Base-by-base conservation (phyloP, 2,888 invertebrate genomes). In the Pinctada fucata region DNA sequence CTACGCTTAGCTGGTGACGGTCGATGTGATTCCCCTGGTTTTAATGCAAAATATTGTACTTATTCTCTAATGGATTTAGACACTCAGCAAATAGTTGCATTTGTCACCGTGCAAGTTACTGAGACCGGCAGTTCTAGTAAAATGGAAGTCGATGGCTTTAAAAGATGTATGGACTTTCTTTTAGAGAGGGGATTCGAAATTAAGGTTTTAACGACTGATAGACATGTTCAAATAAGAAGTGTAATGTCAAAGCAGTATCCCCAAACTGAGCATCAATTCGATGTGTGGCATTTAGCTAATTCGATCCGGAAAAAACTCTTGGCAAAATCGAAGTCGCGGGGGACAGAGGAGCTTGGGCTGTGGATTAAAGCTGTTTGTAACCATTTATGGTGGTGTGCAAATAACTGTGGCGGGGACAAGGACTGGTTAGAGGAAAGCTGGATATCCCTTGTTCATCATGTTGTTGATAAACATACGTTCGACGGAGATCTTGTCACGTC, bases 11-110 rank as follows among this genome's bases (percentile, higher is more conserved):
- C 72, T 75, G 76, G 81, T 50, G 81, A 79, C 58, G 75, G 81
- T 5, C 50, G 77, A 45, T 79, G 79, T 77, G 81, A 82, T 68
- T 74, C 72, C 8, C 77, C 81, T 48, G 79, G 79, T 5, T 82
- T 74, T 16, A 75, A 31, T 72, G 79, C 79, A 0, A 79, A 79
- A 75, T 77, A 79, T 31, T 79, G 79, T 31, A 82, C 81, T 3
- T 79, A 81, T 58, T 64, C 79, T 1, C 6, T 81, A 4, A 52
- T 79, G 51, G 79, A 79, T 13, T 51, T 74, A 50, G 68, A 79
- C 10, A 72, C 77, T 1, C 67, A 75, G 65, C 31, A 31, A 65
- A 69, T 78, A 50, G 47, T 78, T 48, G 47, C 63, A 6, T 80
- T 72, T 75, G 63, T 72, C 45, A 70, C 67, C n/a, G 65, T 72